Percentiles rank a stretch among this genome's conserved stretches.
Conservation (phyloP, 1,140 invertebrate species). For the Papilio polyxenes region DNA sequence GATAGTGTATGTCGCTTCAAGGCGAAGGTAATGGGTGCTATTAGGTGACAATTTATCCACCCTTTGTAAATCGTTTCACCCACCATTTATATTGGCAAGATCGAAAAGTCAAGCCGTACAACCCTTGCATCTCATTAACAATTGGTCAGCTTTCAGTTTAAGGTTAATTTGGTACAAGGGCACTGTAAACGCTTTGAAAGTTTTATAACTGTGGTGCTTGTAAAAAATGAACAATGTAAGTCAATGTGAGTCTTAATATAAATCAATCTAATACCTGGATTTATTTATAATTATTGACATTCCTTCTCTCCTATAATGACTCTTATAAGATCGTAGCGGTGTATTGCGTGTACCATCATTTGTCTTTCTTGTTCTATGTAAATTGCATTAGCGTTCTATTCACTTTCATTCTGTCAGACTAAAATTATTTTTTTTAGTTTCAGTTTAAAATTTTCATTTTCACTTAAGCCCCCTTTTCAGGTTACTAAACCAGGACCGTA, state of each 20-base stretch:
- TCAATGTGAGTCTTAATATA: too few species aligned
- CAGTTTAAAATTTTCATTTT: not conserved
- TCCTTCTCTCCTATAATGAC: too few species aligned
- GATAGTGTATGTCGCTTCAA: not conserved
- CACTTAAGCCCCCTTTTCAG: constrained; percentile 43
- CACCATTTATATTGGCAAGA: not conserved
- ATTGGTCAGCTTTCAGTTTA: not conserved
- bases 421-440: too few species aligned
- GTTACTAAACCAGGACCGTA: constrained; percentile 48
- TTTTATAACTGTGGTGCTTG: not conserved
- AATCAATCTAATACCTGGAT: too few species aligned
- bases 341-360: too few species aligned
- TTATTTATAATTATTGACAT: too few species aligned
- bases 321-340: too few species aligned
- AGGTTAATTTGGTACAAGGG: not conserved
- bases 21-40: not conserved
- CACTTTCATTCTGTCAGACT: too few species aligned
- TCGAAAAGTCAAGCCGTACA: not conserved
- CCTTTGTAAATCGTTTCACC: not conserved
- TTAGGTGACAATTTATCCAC: not conserved
- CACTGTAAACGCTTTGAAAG: not conserved
- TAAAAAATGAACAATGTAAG: not conserved
- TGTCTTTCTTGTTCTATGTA: too few species aligned
- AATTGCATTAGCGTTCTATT: too few species aligned
- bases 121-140: not conserved